A percentile compares a stretch with the other conserved stretches of the same genome.
These are phyloP conservation scores for Epinephelus awoara DNA, from an alignment of 2,797 vertebrate genomes.

Conservation along the genomic window DNA sequence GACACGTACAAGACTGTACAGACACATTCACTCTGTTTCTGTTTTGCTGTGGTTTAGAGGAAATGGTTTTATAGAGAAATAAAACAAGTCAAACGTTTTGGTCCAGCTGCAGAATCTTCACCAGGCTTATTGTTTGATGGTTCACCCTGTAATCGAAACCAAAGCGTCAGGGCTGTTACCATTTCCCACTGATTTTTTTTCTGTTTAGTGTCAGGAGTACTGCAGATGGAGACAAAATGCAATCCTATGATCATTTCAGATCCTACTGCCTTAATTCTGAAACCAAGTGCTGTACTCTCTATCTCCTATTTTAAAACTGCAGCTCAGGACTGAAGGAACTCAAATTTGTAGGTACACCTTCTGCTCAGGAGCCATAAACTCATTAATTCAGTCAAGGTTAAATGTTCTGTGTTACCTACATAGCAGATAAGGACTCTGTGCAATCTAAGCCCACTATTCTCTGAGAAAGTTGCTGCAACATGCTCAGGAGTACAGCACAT, in stretches of 20 bases:
- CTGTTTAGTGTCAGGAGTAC: neutral
- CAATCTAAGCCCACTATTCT: neutral
- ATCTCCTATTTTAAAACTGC: slow-evolving; percentile 4
- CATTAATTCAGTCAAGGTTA: slow-evolving; percentile 36
- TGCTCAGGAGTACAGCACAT: neutral
- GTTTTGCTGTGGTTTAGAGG: slow-evolving; percentile 7
- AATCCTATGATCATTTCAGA: neutral
- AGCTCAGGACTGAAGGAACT: neutral
- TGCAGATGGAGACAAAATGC: neutral
- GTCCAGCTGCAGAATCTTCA: neutral
- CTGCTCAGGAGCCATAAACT: slow-evolving; percentile 16
- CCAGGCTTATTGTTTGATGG: neutral
- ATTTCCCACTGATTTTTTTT: neutral
- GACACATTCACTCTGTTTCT: slow-evolving; percentile 6
- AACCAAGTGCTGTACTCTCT: neutral
- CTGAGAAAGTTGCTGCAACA: neutral
- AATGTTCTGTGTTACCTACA: slow-evolving; percentile 28
- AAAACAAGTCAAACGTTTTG: neutral
- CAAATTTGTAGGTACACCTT: neutral
- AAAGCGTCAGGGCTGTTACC: neutral
- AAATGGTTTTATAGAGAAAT: neutral
- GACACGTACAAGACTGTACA: slow-evolving; percentile 1
- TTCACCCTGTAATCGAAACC: neutral
- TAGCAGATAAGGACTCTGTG: slow-evolving; percentile 12
- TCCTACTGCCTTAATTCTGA: neutral